These are phyloP conservation scores for Apolygus lucorum DNA, from an alignment of 1,140 invertebrate genomes.

Conservation along the genomic window DNA sequence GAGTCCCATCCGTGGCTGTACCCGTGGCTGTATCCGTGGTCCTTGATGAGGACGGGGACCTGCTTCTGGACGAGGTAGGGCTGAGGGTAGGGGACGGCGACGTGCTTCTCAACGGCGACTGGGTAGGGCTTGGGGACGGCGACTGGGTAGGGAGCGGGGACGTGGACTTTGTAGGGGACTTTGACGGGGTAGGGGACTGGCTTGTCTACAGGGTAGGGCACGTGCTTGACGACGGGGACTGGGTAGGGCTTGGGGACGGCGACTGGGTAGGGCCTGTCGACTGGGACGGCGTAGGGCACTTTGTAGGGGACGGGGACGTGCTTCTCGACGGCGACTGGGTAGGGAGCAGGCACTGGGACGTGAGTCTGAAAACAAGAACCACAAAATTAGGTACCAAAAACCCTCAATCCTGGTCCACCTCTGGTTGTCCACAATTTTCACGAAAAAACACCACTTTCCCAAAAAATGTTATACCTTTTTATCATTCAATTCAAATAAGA, in stretches of 20 bases:
- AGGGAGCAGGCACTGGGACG: conserved; percentile 49
- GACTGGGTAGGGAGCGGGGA: conserved; percentile 30
- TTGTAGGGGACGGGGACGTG: conserved; percentile 42
- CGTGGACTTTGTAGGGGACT: conserved; percentile 40
- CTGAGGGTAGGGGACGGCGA: conserved; percentile 43
- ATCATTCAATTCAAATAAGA: too few species aligned
- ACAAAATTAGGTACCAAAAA: too few species aligned
- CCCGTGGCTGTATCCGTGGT: too few species aligned
- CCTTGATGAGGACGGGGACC: conserved; percentile 27
- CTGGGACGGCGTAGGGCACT: conserved; percentile 52
- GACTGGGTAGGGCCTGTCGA: conserved; percentile 52
- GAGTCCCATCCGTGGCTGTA: neutral
- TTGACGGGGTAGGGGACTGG: conserved; percentile 39
- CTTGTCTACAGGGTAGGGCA: conserved; percentile 50
- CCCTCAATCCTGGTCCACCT: too few species aligned
- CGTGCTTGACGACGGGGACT: conserved; percentile 48
- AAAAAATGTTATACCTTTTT: too few species aligned
- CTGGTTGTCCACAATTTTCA: too few species aligned
- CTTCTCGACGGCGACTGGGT: conserved; percentile 44
- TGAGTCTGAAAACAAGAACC: neutral
- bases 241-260: conserved; percentile 43
- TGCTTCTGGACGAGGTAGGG: conserved; percentile 32
- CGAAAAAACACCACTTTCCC: too few species aligned
- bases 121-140: conserved; percentile 36
- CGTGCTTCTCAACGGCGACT: conserved; percentile 47